Conservation (phyloP, 2,113 vertebrate species). For the Stigmatopora argus region DNA sequence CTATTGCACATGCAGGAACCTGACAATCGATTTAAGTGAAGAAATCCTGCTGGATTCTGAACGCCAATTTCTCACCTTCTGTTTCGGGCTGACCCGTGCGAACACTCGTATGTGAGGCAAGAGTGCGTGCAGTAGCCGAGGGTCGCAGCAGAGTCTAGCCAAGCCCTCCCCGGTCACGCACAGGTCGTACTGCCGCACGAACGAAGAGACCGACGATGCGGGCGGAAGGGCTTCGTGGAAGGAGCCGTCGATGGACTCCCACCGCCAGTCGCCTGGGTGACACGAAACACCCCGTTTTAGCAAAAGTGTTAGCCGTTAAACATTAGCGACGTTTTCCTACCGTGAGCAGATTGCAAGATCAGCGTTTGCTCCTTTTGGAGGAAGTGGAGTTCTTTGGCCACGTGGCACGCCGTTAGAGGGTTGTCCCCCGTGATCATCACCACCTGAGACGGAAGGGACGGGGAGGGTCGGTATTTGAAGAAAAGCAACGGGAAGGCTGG, state of each 20-base stretch:
- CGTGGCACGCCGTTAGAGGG: conserved; percentile 90
- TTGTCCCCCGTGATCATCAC: conserved; percentile 98
- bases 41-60: neutral
- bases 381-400: conserved; percentile 90
- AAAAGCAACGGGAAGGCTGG: neutral
- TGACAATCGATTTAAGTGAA: neutral
- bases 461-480: neutral
- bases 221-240: conserved; percentile 63
- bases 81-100: conserved; percentile 76
- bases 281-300: conserved; percentile 5
- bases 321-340: conserved; percentile 26
- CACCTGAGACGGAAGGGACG: conserved; percentile 68
- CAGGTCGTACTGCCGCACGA: conserved; percentile 74
- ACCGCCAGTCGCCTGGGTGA: conserved; percentile 75
- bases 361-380: conserved; percentile 81
- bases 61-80: conserved; percentile 59
- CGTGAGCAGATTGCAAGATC: conserved; percentile 73
- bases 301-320: no score
- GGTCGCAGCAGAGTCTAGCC: conserved; percentile 66
- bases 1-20: neutral
- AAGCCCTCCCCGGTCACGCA: conserved; percentile 91
- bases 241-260: conserved; percentile 80
- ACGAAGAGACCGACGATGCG: conserved; percentile 56
- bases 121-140: conserved; percentile 57
- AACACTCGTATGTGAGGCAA: conserved; percentile 72